Evolutionary conservation across 1,140 invertebrate species (phyloP).

Genomic region (Triops longicaudatus): DNA sequence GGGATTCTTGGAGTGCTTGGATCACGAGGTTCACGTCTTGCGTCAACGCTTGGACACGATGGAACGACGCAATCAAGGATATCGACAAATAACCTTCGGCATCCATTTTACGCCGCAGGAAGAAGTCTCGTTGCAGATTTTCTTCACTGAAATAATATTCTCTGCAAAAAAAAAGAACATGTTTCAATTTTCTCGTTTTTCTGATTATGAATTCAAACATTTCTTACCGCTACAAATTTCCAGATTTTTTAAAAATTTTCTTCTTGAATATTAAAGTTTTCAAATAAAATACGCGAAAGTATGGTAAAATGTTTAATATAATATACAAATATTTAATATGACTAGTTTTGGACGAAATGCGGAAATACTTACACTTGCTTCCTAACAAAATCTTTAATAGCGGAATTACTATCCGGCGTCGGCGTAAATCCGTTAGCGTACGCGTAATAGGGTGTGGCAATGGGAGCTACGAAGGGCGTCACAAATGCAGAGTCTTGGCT

Average conservation of each 20-base stretch:
- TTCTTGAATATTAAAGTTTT: too few relatives aligned
- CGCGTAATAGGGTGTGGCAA: constrained; percentile 22
- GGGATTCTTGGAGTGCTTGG: constrained; percentile 68
- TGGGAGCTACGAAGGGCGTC: constrained; percentile 32
- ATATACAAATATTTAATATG: too few relatives aligned
- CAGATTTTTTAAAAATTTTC: too few relatives aligned
- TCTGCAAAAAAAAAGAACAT: constrained; percentile 49
- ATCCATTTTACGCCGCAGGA: constrained; percentile 93
- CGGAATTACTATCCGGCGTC: constrained; percentile 11
- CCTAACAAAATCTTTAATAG: constrained; percentile 26
- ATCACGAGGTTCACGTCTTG: constrained; percentile 73
- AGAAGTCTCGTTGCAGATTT: constrained; percentile 92
- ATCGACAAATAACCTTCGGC: constrained; percentile 85
- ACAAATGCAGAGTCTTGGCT: constrained; percentile 31
- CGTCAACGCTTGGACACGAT: constrained; percentile 79
- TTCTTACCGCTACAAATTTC: too few relatives aligned
- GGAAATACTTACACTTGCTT: constrained; percentile 26
- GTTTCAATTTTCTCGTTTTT: too few relatives aligned
- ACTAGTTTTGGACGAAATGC: too few relatives aligned
- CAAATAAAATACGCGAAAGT: too few relatives aligned
- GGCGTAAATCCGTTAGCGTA: constrained; percentile 20
- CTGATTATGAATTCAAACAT: too few relatives aligned
- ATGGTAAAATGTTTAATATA: too few relatives aligned
- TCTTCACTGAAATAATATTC: constrained; percentile 99
- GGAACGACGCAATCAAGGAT: constrained; percentile 88